Evolutionary conservation across 2,113 vertebrate species (phyloP).

Genomic region (Nycticebus coucang): DNA sequence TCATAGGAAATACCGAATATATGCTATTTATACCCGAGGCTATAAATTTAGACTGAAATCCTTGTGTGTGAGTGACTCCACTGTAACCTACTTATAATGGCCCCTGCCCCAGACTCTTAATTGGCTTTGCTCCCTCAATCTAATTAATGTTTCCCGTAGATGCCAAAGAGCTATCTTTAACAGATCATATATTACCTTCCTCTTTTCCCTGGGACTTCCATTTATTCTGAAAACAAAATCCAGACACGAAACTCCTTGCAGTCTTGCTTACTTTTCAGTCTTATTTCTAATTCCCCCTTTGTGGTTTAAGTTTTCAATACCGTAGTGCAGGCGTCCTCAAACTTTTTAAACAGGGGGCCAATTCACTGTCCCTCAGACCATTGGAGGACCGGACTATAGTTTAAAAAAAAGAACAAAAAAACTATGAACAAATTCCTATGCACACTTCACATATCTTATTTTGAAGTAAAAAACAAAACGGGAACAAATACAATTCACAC

Average conservation of each 20-base stretch:
- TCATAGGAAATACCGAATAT: neutral
- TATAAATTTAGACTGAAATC: neutral
- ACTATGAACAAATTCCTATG: no score
- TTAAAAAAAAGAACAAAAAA: no score
- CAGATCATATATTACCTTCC: neutral
- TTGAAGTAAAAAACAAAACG: no score
- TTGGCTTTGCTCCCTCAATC: neutral
- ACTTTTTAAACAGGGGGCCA: no score
- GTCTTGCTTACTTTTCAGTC: fast-evolving
- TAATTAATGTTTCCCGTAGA: neutral
- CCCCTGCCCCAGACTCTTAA: neutral
- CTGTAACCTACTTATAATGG: neutral
- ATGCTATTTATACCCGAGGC: neutral
- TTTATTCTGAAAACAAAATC: neutral
- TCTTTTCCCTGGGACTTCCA: neutral
- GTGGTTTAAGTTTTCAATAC: neutral
- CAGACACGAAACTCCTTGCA: neutral
- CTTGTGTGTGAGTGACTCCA: neutral
- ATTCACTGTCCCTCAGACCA: no score
- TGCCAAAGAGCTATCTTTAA: neutral
- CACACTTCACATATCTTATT: no score
- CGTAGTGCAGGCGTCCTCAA: no score
- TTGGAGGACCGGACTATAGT: no score
- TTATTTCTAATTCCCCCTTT: neutral
- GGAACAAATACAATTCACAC: no score